Evolutionary conservation across 2,888 invertebrate species (phyloP).

Genomic region (Archips xylosteana): DNA sequence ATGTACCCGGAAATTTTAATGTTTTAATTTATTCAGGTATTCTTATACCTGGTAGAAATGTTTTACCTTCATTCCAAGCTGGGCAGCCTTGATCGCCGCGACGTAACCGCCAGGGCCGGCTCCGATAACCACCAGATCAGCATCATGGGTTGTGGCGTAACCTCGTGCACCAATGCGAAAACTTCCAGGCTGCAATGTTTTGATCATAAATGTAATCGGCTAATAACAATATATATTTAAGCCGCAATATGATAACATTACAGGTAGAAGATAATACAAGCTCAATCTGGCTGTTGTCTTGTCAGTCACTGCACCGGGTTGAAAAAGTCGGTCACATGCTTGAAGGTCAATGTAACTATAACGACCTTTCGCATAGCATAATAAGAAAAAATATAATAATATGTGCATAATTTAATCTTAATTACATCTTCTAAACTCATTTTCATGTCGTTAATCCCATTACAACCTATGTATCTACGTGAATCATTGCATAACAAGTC

Average conservation of each 20-base stretch:
- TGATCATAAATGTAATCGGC: not conserved
- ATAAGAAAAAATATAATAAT: not conserved
- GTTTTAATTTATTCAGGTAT: too few relatives aligned
- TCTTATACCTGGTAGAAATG: not conserved
- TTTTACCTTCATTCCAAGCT: constrained; percentile 96
- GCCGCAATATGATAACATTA: constrained; percentile 2
- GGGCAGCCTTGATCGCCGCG: constrained; percentile 99
- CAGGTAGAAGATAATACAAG: constrained; percentile 10
- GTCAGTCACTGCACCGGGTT: constrained; percentile 20
- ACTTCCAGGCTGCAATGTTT: constrained; percentile 62
- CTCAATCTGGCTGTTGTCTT: constrained; percentile 14
- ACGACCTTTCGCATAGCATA: constrained; percentile 6
- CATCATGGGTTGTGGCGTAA: constrained; percentile 91
- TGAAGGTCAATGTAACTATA: constrained; percentile 68
- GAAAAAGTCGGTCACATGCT: constrained; percentile 69
- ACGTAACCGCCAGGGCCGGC: constrained; percentile 99
- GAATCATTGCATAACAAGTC: constrained; percentile 73
- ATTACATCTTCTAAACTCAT: constrained; percentile 1
- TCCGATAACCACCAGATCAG: constrained; percentile 98
- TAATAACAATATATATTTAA: not conserved
- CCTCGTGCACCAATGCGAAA: constrained; percentile 76
- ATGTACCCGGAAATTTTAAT: too few relatives aligned
- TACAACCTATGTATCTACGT: constrained; percentile 9
- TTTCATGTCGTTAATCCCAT: constrained; percentile 9
- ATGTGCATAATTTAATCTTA: not conserved